Base-by-base conservation (phyloP, 2,113 vertebrate species). In the Saccopteryx leptura region DNA sequence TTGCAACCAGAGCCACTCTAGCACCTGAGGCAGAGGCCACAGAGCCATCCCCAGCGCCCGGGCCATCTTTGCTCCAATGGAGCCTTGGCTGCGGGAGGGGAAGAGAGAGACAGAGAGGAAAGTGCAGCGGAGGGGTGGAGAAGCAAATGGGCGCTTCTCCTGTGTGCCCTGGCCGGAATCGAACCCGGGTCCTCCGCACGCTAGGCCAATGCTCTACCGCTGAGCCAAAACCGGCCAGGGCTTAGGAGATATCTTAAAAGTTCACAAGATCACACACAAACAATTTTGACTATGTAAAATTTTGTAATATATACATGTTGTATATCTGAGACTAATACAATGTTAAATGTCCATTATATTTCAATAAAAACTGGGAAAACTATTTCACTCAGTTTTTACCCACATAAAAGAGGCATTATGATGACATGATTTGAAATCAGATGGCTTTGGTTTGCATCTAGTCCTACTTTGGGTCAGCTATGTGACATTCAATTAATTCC, bases 391-490 rank as follows among this genome's bases (percentile, higher is more conserved):
- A 11, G 5, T 61, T 87, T 90, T 76, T 24, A 75, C 18, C 18
- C 83, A 63, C 4, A 48, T n/a, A 11, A 71, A n/a, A 72, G 46
- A 80, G n/a, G 15, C 10, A 21, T 23, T 24, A 39, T 72, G 24
- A 31, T 84, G 19, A 50, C 26, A 60, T 21, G 28, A 50, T 23
- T 24, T 58, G 28, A 94, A 80, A 24, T 95, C 26, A 90, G 19
- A 26, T 33, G 10, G 4, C 26, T 63, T 80, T 10, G 1, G 7
- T 18, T 68, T 72, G 18, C 61, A 80, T 58, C 24, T 31, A 10
- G 9, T 52, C 24, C 17, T 39, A 10, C 0, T 0, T 48, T 6
- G 19, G 21, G 2, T 50, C 39, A 68, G 26, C 28, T n/a, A 0
- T 8, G 33, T 90, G 28, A 26, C 60, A 50, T 18, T 60, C 14